A percentile compares a stretch with the other conserved stretches of the same genome.
Conservation (phyloP, 1,140 invertebrate species). For the Apis florea region DNA sequence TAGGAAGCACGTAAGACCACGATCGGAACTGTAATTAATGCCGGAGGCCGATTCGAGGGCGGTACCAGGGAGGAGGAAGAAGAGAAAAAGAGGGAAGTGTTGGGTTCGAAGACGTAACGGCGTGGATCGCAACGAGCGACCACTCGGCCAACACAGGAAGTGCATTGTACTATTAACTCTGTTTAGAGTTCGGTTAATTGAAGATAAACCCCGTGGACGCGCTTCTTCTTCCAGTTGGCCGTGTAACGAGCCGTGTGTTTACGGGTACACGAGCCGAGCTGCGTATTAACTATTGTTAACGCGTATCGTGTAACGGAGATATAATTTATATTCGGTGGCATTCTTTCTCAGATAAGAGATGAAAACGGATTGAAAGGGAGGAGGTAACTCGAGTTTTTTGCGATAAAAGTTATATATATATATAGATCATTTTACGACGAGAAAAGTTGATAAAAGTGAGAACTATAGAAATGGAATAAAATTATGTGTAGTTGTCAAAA, state of each 20-base stretch:
- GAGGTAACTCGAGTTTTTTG: too few relatives aligned
- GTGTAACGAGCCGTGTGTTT: background rate
- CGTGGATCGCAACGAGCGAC: constrained; percentile 39
- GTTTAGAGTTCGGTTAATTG: constrained; percentile 67
- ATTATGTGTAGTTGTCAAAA: too few relatives aligned
- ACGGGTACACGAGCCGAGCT: background rate
- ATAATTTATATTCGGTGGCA: too few relatives aligned
- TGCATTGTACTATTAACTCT: constrained; percentile 67
- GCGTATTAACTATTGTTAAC: constrained; percentile 1
- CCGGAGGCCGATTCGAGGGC: constrained; percentile 42
- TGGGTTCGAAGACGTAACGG: constrained; percentile 38
- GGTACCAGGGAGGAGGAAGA: constrained; percentile 32
- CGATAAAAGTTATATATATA: too few relatives aligned
- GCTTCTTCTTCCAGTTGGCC: constrained; percentile 19
- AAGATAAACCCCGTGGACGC: constrained; percentile 56
- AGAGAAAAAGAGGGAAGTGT: background rate
- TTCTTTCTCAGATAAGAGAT: too few relatives aligned
- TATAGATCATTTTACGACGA: too few relatives aligned
- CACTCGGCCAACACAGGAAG: constrained; percentile 56
- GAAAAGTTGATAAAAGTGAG: too few relatives aligned
- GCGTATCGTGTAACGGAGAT: too few relatives aligned
- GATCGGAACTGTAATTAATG: constrained; percentile 62
- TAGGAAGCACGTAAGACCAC: constrained; percentile 35
- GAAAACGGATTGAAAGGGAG: too few relatives aligned
- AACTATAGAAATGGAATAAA: too few relatives aligned